Evolutionary conservation across 2,888 invertebrate genomes (phyloP), one percentile per base, ranked within the genome.

Genomic region (Cataglyphis rosenhaueri): DNA sequence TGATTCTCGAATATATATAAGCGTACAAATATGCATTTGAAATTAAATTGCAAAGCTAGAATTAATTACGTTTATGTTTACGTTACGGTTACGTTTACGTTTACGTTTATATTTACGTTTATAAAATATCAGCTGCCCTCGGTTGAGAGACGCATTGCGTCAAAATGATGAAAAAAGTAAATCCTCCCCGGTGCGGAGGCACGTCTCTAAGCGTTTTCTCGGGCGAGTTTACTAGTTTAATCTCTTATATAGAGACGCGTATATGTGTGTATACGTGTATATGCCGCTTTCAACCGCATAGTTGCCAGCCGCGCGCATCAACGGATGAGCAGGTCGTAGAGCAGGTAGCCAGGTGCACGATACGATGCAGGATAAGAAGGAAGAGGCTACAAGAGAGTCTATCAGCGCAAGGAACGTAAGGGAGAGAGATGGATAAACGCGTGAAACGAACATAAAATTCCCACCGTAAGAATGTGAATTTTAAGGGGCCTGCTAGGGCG

Each of bases 321-420:
- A 85, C 66, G 68, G 29, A 38, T 55, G 62, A 66, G 86, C 86
- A 84, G 84, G 86, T 88, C 87, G 84, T 74, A 83, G 75, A 87
- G 87, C 92, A 92, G 92, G 92, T 92, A 92, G 92, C 91, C 92
- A 92, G 92, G 92, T 92, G 92, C 89, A 88, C 78, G 87, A 89
- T 87, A 87, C 84, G 83, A 85, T 64, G 85, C 78, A 84, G 88
- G 86, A 87, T 85, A 88, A 84, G 83, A 78, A 84, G 62, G 84
- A 83, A 86, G 83, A 85, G 75, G 62, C 65, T 79, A 81, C 79
- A 76, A 64, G 79, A 85, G 35, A 70, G 59, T 70, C 35, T 21
- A 18, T 18, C n/a, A 1, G 15, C n/a, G 8, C 83, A 70, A 76
- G 61, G 85, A 85, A 83, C 78, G 83, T 18, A 65, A 48, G 25